phyloP scores from a whole-genome alignment of 1,140 invertebrate species.

The Agrypnia vestita region DNA sequence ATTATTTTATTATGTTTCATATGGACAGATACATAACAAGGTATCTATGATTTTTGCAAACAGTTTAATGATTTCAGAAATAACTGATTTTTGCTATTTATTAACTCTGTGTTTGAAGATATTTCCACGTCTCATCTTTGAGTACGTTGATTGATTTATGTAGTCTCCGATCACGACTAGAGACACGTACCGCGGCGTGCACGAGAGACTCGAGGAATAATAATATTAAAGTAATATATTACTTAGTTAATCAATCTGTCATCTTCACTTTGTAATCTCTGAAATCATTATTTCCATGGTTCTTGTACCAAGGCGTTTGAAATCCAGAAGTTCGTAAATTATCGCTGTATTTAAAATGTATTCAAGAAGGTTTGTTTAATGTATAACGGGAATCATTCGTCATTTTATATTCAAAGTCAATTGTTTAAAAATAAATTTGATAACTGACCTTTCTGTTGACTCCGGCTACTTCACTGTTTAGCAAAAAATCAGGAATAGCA shows the following conservation, averaged over 20 bases:
- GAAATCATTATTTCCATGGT: not conserved
- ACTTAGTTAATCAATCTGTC: not conserved
- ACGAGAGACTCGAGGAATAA: slow-evolving; percentile 6
- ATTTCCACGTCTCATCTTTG: slow-evolving; percentile 11
- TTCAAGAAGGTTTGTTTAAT: not conserved
- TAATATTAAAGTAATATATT: not conserved
- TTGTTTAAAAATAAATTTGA: not conserved
- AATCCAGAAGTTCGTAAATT: not conserved
- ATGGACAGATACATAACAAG: too few species aligned
- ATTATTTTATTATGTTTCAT: too few species aligned
- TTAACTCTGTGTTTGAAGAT: not conserved
- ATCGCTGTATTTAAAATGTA: slow-evolving; percentile 9
- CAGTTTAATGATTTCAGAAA: too few species aligned
- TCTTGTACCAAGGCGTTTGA: not conserved
- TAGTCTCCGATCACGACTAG: slow-evolving; percentile 10
- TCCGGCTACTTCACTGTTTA: not conserved
- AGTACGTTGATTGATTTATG: slow-evolving; percentile 28
- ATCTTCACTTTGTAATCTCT: slow-evolving; percentile 8
- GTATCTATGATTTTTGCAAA: too few species aligned
- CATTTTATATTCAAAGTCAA: not conserved
- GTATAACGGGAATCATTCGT: not conserved
- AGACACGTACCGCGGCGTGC: not conserved
- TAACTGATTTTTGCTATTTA: too few species aligned
- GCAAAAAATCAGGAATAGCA: slow-evolving; percentile 17
- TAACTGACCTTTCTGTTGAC: not conserved